phyloP scores from a whole-genome alignment of 2,797 vertebrate genomes.

The Danio tinwini region DNA sequence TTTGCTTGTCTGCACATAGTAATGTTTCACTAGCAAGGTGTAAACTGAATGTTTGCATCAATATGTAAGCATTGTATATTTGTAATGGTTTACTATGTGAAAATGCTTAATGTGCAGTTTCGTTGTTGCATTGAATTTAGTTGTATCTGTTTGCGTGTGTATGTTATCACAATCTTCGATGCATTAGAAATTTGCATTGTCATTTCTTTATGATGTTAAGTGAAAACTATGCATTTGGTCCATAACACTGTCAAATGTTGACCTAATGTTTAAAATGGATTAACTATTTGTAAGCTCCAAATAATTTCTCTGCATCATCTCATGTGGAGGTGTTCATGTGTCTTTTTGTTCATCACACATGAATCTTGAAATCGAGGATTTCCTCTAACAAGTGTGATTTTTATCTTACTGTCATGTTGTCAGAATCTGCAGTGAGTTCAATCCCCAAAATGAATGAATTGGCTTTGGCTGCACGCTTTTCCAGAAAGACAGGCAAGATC shows the following conservation, averaged over 20 bases:
- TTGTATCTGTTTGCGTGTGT: background rate
- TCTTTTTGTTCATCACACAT: background rate
- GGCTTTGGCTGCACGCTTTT: constrained; percentile 6
- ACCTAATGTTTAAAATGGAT: constrained; percentile 16
- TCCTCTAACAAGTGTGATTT: background rate
- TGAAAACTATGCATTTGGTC: background rate
- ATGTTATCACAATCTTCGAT: background rate
- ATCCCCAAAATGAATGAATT: constrained; percentile 31
- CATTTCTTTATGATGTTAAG: background rate
- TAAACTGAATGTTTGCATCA: too few relatives aligned
- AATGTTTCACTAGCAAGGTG: too few relatives aligned
- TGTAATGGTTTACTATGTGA: background rate
- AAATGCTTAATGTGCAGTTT: background rate
- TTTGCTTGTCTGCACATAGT: too few relatives aligned
- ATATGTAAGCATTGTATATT: too few relatives aligned
- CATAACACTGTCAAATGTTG: background rate
- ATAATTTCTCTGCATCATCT: constrained; percentile 8
- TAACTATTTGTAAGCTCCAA: background rate
- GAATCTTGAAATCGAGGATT: constrained; percentile 5
- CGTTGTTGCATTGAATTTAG: background rate
- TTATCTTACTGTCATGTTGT: constrained; percentile 11
- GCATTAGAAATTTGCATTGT: background rate
- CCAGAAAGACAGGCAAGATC: constrained; percentile 10
- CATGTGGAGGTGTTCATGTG: background rate
- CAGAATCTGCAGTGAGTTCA: constrained; percentile 12